phyloP scores from a whole-genome alignment of 1,140 invertebrate species.

The Conus betulinus region DNA sequence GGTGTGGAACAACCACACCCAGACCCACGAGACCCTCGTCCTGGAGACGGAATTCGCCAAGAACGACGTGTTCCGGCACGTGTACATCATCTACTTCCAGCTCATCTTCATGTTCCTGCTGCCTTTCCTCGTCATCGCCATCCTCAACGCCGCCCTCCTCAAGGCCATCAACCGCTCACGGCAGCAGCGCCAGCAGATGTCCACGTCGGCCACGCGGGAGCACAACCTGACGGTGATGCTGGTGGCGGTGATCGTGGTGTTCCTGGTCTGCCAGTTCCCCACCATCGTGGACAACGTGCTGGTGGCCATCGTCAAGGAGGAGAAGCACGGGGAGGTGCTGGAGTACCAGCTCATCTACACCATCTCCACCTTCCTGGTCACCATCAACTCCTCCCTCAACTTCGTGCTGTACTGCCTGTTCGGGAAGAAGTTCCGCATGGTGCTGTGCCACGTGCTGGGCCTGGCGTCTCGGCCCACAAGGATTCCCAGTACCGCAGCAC shows the following conservation, averaged over 20 bases:
- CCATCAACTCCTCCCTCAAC: conserved; percentile 82
- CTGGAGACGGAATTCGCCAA: conserved; percentile 62
- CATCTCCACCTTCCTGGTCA: conserved; percentile 84
- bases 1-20: conserved; percentile 50
- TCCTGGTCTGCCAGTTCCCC: conserved; percentile 85
- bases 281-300: conserved; percentile 71
- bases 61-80: conserved; percentile 79
- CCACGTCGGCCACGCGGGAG: conserved; percentile 79
- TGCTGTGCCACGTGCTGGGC: conserved; percentile 92
- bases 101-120: conserved; percentile 81
- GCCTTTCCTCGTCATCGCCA: conserved; percentile 81
- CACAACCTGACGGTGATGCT: conserved; percentile 84
- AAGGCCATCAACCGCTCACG: conserved; percentile 82
- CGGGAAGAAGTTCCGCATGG: conserved; percentile 94
- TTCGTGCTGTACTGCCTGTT: conserved; percentile 91
- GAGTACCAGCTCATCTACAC: conserved; percentile 80
- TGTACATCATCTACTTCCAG: conserved; percentile 83
- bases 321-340: conserved; percentile 77
- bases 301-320: conserved; percentile 75
- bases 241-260: conserved; percentile 85
- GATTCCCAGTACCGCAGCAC: conserved; percentile 47
- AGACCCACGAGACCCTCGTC: conserved; percentile 20
- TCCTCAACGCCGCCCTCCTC: conserved; percentile 85
- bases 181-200: conserved; percentile 66
- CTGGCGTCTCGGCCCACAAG: conserved; percentile 50